A percentile compares a stretch with the other conserved stretches of the same genome.
Conservation (phyloP, 1,140 invertebrate species). For the Zaprionus nigranus region DNA sequence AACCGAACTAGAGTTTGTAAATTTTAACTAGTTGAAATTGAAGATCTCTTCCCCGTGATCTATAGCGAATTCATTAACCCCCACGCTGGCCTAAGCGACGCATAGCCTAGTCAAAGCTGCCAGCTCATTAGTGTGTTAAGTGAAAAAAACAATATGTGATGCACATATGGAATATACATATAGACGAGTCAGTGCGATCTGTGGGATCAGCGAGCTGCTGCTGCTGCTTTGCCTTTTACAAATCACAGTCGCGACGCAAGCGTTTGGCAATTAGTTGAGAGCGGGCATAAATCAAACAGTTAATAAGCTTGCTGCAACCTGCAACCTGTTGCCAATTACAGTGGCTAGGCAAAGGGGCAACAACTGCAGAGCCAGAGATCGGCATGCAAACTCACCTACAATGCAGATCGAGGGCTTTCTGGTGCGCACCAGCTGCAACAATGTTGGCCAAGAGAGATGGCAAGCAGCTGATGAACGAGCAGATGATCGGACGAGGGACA, state of each 20-base stretch:
- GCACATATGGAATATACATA: not conserved
- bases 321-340: conserved; percentile 61
- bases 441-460: conserved; percentile 59
- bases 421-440: conserved; percentile 56
- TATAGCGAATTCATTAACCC: not conserved
- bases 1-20: not conserved
- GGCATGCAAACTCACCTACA: conserved; percentile 48
- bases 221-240: conserved; percentile 21
- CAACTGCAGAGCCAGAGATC: conserved; percentile 2
- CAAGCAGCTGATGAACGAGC: conserved; percentile 43
- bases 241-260: conserved; percentile 32
- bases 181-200: not conserved
- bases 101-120: not conserved
- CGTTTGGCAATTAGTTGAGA: conserved; percentile 62
- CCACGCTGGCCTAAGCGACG: not conserved
- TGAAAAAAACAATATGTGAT: not conserved
- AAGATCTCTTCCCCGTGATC: not conserved
- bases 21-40: not conserved
- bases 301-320: conserved; percentile 59
- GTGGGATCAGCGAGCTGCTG: conserved; percentile 2
- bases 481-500: conserved; percentile 41
- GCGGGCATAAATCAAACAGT: conserved; percentile 63
- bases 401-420: conserved; percentile 57
- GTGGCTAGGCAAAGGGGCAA: conserved; percentile 18
- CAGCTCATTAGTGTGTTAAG: conserved; percentile 8